Percentiles rank a stretch among this genome's conserved stretches.
These are phyloP conservation scores for Oncorhynchus keta DNA, from an alignment of 2,113 vertebrate genomes.

Conservation along the genomic window DNA sequence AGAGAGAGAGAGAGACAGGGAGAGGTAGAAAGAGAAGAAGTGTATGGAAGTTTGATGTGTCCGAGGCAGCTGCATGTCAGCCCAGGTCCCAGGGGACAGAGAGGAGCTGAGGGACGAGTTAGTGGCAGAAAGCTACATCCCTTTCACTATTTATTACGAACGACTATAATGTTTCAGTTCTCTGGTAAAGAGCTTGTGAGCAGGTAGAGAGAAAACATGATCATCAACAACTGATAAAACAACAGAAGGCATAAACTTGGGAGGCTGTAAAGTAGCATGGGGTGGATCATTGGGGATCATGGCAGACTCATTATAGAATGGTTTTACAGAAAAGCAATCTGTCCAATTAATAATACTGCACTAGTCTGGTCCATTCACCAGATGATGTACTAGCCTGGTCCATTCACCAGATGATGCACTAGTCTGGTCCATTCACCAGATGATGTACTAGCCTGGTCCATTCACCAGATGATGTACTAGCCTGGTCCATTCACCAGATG, in stretches of 20 bases:
- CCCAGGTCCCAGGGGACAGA: no score
- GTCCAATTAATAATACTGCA: conserved; percentile 23
- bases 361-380: conserved; percentile 35
- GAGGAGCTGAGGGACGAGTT: no score
- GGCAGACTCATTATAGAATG: conserved; percentile 74
- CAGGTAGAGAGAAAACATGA: conserved; percentile 60
- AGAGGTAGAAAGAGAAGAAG: no score
- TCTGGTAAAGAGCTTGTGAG: conserved; percentile 71
- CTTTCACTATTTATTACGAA: conserved; percentile 65
- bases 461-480: no score
- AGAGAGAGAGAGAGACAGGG: background rate
- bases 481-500: no score
- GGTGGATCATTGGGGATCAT: conserved; percentile 32
- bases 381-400: conserved; percentile 10
- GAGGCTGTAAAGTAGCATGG: conserved; percentile 63
- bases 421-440: no score
- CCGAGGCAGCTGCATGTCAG: background rate
- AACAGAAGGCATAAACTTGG: conserved; percentile 55
- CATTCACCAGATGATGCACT: no score
- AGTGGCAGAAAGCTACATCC: conserved; percentile 21
- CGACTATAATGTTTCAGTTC: conserved; percentile 58
- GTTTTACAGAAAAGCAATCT: conserved; percentile 34
- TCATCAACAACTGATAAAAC: conserved; percentile 59
- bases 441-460: no score
- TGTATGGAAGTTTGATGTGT: background rate